These are phyloP conservation scores for Oncorhynchus masou DNA, from an alignment of 2,113 vertebrate species.

Conservation along the genomic window DNA sequence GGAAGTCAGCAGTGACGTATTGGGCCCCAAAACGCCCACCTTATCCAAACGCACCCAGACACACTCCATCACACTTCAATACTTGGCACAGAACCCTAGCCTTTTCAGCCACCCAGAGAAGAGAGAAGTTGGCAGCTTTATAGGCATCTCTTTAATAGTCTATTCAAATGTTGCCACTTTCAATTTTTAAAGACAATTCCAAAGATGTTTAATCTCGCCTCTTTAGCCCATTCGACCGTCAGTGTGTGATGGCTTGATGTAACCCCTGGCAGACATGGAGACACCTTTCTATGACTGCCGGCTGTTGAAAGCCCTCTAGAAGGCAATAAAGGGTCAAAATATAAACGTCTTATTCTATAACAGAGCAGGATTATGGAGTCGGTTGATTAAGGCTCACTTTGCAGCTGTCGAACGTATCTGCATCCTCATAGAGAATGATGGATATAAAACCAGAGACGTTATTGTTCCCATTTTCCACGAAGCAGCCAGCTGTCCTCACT, in stretches of 20 bases:
- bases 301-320: not conserved
- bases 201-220: constrained; percentile 10
- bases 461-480: no score
- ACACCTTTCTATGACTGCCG: not conserved
- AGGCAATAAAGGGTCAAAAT: not conserved
- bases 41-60: not conserved
- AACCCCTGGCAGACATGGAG: not conserved
- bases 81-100: not conserved
- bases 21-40: not conserved
- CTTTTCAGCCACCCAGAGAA: not conserved
- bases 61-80: not conserved
- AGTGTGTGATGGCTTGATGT: not conserved
- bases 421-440: not conserved
- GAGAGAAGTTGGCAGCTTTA: not conserved
- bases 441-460: not conserved
- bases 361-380: not conserved
- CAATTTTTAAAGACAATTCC: constrained; percentile 12
- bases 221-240: not conserved
- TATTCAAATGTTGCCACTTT: not conserved
- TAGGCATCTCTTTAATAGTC: not conserved
- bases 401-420: not conserved
- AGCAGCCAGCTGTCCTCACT: no score
- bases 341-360: not conserved
- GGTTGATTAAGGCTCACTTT: not conserved
- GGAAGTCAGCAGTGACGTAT: not conserved